These are phyloP conservation scores for Aplodontia rufa DNA, from an alignment of 2,113 vertebrate species.

Conservation along the genomic window DNA sequence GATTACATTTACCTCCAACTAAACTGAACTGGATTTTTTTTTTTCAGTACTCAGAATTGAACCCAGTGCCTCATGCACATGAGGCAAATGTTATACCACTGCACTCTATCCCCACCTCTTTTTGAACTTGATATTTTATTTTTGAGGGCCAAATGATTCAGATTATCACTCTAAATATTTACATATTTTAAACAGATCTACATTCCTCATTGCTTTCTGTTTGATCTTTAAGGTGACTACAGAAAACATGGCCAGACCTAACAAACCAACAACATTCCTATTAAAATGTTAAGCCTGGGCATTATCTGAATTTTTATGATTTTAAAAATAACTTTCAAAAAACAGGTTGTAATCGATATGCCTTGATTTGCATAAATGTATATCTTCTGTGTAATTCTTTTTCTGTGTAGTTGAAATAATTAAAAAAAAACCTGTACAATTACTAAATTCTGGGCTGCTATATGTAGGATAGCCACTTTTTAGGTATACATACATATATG, in stretches of 20 bases:
- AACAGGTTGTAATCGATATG: constrained; percentile 63
- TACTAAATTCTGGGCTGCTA: background rate
- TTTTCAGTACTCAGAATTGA: background rate
- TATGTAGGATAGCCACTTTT: background rate
- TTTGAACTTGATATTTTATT: constrained; percentile 4
- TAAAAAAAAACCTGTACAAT: background rate
- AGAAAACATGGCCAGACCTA: constrained; percentile 23
- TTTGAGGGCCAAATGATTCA: constrained; percentile 58
- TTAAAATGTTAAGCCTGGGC: constrained; percentile 33
- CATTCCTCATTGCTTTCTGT: constrained; percentile 47
- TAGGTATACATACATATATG: background rate
- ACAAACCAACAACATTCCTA: constrained; percentile 41
- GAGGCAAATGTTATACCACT: too few species aligned
- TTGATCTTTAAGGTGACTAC: constrained; percentile 26
- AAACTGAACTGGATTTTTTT: constrained; percentile 55
- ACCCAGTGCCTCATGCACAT: too few species aligned
- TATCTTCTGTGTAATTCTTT: constrained; percentile 31
- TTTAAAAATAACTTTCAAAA: constrained; percentile 46
- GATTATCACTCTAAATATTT: constrained; percentile 50
- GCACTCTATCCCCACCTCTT: too few species aligned
- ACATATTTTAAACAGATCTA: background rate
- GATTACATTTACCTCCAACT: background rate
- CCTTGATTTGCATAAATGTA: constrained; percentile 35
- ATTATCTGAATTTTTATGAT: constrained; percentile 51
- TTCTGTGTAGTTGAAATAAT: constrained; percentile 17